Conservation (phyloP, 2,888 invertebrate species). For the Drosophila mimetica region DNA sequence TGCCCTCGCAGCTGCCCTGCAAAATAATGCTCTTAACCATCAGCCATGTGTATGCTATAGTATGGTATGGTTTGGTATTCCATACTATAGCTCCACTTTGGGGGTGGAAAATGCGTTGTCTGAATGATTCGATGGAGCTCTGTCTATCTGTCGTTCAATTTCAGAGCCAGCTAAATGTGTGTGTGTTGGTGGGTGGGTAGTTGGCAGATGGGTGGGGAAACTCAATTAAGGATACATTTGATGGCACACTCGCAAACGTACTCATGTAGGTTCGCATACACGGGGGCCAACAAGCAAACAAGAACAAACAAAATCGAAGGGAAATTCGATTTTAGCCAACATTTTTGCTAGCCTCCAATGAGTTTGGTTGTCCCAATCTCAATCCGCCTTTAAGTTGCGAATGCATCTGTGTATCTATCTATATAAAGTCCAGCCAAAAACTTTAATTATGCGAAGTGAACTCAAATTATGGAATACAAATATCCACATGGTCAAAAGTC, state of each 20-base stretch:
- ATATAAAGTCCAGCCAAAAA: conserved; percentile 9
- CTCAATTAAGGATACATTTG: conserved; percentile 85
- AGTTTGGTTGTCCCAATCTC: not conserved
- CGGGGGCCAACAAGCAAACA: conserved; percentile 19
- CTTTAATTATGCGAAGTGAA: conserved; percentile 63
- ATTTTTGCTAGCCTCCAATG: not conserved
- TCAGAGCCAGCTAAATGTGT: conserved; percentile 32
- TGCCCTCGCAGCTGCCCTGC: conserved; percentile 45
- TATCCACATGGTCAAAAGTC: conserved; percentile 37
- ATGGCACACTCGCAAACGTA: conserved; percentile 66
- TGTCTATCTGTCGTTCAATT: conserved; percentile 54
- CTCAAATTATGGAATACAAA: conserved; percentile 64
- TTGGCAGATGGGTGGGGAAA: conserved; percentile 84
- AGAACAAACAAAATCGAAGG: conserved; percentile 20
- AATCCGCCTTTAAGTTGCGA: conserved; percentile 23
- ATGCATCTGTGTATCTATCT: too few species aligned
- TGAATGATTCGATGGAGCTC: conserved; percentile 48
- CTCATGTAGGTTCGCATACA: conserved; percentile 17
- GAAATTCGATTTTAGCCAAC: conserved; percentile 20
- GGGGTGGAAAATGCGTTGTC: conserved; percentile 70
- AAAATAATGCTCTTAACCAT: conserved; percentile 74
- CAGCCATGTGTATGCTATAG: conserved; percentile 45
- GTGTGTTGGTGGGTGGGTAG: conserved; percentile 40
- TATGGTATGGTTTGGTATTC: conserved; percentile 15
- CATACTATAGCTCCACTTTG: conserved; percentile 17